Conservation (phyloP, 2,113 vertebrate species). For the Crotalus horridus region DNA sequence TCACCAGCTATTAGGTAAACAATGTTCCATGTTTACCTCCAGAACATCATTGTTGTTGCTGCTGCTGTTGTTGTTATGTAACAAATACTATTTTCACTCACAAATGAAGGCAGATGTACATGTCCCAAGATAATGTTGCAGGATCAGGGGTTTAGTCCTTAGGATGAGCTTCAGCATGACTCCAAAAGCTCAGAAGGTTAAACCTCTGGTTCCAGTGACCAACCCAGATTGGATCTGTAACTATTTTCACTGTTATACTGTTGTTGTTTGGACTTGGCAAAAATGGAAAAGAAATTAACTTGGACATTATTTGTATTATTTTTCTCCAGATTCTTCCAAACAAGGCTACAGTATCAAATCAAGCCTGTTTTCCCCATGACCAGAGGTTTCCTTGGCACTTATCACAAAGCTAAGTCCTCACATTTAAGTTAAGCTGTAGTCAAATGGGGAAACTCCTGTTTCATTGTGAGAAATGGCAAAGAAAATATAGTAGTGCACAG, state of each 20-base stretch:
- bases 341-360: neutral
- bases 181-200: neutral
- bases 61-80: neutral
- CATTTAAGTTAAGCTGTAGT: neutral
- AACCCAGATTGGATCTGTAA: neutral
- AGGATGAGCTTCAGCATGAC: neutral
- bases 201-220: neutral
- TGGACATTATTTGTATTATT: neutral
- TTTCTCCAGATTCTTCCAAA: neutral
- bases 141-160: neutral
- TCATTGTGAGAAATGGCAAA: neutral
- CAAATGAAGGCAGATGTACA: neutral
- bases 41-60: neutral
- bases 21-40: neutral
- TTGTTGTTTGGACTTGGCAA: neutral
- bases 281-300: neutral
- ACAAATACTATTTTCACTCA: neutral
- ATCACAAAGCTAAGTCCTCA: neutral
- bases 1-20: neutral
- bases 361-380: neutral
- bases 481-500: neutral
- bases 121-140: neutral
- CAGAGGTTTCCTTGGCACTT: neutral
- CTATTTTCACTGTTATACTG: neutral
- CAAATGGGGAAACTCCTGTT: neutral